Base-by-base conservation (phyloP, 2,113 vertebrate genomes). In the Entomyzon cyanotis region DNA sequence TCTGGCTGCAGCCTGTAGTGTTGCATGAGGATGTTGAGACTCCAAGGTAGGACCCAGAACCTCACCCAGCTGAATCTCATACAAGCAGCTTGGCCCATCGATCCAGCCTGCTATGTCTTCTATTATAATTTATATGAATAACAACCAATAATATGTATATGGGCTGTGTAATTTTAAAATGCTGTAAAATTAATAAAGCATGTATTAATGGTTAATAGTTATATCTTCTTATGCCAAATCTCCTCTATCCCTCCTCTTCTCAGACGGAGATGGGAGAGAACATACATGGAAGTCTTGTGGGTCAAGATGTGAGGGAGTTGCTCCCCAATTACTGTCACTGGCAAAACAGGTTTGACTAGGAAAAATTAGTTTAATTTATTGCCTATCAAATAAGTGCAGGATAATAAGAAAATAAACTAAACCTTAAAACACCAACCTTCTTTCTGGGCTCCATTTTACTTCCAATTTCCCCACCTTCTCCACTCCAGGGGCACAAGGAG, bases 41-140 rank as follows among this genome's bases (percentile, higher is more conserved):
- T 14, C 31, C 31, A 35, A 24, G 3, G 41, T 2, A 44, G 31
- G 31, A 74, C 24, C 31, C 31, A n/a, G 10, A 27, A 46, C 3
- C 8, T 31, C 20, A 14, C 25, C 25, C 37, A 47, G 5, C 31
- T 47, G 44, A 49, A 31, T 15, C 5, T 60, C 21, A 19, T 49
- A 20, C n/a, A 49, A 19, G 7, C 49, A 35, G 17, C 23, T 56
- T 3, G 1, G 12, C 31, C 15, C 42, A 24, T 27, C 0, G 0
- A 39, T 27, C 47, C 37, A 74, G 24, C 14, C 27, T 68, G 5
- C 33, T 5, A 20, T 0, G 0, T 41, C 35, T 49, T 83, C 31
- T 71, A 4, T 41, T 47, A 24, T 20, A 16, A 28, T 5, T 64
- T 4, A 39, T 33, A 42, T 12, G 9, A 63, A 55, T 63, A 67